Percentiles rank a stretch among this genome's conserved stretches.
Evolutionary conservation across 2,797 vertebrate species (phyloP).

Genomic region (Macroramphosus scolopax): DNA sequence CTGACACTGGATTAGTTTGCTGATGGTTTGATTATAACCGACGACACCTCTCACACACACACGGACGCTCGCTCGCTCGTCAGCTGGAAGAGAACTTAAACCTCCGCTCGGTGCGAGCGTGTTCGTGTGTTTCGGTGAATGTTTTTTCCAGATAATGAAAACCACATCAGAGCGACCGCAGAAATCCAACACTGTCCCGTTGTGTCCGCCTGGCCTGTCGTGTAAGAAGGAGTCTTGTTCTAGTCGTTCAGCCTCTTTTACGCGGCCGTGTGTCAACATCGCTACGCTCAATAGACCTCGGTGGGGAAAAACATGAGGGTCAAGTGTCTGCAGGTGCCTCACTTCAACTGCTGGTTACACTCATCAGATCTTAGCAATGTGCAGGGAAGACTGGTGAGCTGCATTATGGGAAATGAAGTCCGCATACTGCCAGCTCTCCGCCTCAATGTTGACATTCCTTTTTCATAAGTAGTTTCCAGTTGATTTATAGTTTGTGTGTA

Average conservation of each 20-base stretch:
- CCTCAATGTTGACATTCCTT: too few relatives aligned
- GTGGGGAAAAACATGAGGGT: slow-evolving; percentile 6
- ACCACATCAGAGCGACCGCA: slow-evolving; percentile 35
- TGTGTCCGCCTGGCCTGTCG: slow-evolving; percentile 31
- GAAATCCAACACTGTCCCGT: slow-evolving; percentile 30
- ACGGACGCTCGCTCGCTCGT: slow-evolving; percentile 9
- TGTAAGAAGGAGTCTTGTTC: slow-evolving; percentile 11
- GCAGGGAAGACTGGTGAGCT: too few relatives aligned
- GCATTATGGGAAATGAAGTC: too few relatives aligned
- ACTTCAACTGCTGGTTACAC: too few relatives aligned
- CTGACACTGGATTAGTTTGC: slow-evolving; percentile 68
- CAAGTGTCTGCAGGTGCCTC: slow-evolving; percentile 1
- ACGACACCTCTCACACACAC: slow-evolving; percentile 1
- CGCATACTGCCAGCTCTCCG: too few relatives aligned
- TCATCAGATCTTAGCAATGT: too few relatives aligned
- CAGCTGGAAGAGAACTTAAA: not conserved
- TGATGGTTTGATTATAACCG: too few relatives aligned
- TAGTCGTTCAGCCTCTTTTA: slow-evolving; percentile 5
- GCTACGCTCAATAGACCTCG: not conserved
- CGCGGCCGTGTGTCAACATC: slow-evolving; percentile 16
- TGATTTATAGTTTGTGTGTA: too few relatives aligned
- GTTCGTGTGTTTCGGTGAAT: not conserved
- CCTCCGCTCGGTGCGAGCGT: not conserved
- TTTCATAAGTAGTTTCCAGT: too few relatives aligned
- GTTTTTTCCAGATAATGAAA: slow-evolving; percentile 29